Percentiles rank a stretch among this genome's conserved stretches.
Evolutionary conservation across 2,113 vertebrate species (phyloP).

Genomic region (Scomber scombrus): DNA sequence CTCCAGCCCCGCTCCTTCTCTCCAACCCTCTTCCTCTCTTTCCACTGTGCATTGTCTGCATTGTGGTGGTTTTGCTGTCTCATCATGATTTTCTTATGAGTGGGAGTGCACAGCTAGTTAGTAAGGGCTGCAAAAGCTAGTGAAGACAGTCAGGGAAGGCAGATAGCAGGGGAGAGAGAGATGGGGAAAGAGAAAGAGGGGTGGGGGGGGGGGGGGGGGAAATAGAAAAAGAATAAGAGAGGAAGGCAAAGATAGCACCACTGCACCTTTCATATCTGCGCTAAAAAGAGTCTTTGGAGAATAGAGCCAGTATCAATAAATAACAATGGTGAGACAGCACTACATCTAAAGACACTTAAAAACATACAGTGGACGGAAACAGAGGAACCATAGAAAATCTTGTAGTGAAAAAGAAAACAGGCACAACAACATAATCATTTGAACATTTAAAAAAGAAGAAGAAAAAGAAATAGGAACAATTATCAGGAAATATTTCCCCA

Average conservation of each 20-base stretch:
- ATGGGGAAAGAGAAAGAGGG: neutral
- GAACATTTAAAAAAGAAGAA: neutral
- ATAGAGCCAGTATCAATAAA: constrained; percentile 70
- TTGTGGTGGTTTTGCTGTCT: constrained; percentile 76
- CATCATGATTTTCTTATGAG: constrained; percentile 79
- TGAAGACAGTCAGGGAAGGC: constrained; percentile 65
- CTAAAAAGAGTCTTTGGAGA: constrained; percentile 73
- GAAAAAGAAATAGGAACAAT: neutral
- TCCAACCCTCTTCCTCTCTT: constrained; percentile 26
- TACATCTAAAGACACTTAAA: constrained; percentile 38
- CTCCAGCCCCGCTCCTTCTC: constrained; percentile 31
- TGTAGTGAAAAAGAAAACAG: neutral
- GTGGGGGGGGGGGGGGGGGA: neutral
- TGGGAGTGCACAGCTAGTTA: constrained; percentile 77
- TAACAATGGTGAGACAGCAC: constrained; percentile 54
- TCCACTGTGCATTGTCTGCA: constrained; percentile 59
- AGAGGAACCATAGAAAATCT: constrained; percentile 19
- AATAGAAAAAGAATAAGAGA: constrained; percentile 12
- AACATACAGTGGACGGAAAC: constrained; percentile 39
- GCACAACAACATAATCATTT: neutral
- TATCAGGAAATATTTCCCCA: constrained; percentile 11
- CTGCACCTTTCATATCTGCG: constrained; percentile 68
- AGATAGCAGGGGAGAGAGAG: constrained; percentile 30
- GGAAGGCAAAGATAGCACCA: constrained; percentile 65
- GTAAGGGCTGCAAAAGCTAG: constrained; percentile 65